phyloP scores from a whole-genome alignment of 2,888 invertebrate species.

The Venustoraphidia nigricollis region DNA sequence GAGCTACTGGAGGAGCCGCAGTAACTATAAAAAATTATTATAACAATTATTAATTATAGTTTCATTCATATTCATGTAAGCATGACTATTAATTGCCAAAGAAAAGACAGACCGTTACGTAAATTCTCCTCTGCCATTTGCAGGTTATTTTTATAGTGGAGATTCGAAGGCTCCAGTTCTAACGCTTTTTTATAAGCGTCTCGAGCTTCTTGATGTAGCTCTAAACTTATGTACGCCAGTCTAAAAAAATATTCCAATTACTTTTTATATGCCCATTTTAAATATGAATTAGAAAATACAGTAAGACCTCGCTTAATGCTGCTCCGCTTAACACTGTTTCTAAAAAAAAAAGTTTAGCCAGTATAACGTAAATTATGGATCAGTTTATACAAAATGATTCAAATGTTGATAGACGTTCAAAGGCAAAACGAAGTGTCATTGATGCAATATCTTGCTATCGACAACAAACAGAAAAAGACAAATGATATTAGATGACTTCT shows the following conservation, averaged over 20 bases:
- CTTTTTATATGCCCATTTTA: not conserved
- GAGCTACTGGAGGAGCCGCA: constrained; percentile 14
- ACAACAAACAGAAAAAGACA: too few relatives aligned
- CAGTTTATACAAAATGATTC: too few relatives aligned
- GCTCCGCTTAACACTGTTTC: too few relatives aligned
- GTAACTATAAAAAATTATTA: constrained; percentile 6
- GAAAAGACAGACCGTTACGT: constrained; percentile 5
- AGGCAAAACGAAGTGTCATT: too few relatives aligned
- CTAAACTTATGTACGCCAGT: constrained; percentile 70
- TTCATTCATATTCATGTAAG: not conserved
- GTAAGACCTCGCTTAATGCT: too few relatives aligned
- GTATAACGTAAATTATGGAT: too few relatives aligned
- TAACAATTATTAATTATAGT: not conserved
- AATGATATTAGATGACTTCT: too few relatives aligned
- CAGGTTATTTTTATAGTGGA: constrained; percentile 76
- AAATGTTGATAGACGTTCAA: too few relatives aligned
- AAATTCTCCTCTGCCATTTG: constrained; percentile 61
- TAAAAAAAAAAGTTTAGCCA: too few relatives aligned
- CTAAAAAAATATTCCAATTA: constrained; percentile 19
- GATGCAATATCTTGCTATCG: too few relatives aligned
- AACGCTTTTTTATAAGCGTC: constrained; percentile 77
- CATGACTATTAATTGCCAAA: constrained; percentile 13
- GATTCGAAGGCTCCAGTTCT: constrained; percentile 83
- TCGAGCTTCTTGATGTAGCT: constrained; percentile 69
- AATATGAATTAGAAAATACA: not conserved